Conservation (phyloP, 2,113 vertebrate genomes). For the Albula glossodonta region DNA sequence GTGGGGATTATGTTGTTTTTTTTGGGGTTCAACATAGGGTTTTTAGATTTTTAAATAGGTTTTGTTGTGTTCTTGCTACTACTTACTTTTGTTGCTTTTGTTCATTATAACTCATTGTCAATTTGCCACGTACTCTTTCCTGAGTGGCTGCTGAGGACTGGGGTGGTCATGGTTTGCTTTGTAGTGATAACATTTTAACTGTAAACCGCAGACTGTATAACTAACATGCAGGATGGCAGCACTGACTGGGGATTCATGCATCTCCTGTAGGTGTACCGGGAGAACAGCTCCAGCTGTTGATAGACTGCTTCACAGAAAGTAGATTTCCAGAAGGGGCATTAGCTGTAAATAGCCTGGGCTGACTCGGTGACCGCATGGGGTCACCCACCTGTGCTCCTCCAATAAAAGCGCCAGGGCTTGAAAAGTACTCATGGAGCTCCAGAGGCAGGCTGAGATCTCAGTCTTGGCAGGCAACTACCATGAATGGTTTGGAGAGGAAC, state of each 20-base stretch:
- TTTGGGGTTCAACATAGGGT: background rate
- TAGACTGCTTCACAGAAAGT: conserved; percentile 28
- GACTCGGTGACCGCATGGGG: background rate
- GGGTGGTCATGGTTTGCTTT: background rate
- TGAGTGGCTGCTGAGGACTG: background rate
- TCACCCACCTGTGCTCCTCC: conserved; percentile 16
- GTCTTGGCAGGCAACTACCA: conserved; percentile 11
- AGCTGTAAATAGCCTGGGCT: conserved; percentile 39
- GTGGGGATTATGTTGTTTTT: background rate
- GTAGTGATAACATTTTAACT: background rate
- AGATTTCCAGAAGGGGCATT: conserved; percentile 57
- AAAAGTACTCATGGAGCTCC: conserved; percentile 24
- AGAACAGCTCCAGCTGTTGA: background rate
- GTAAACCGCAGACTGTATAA: background rate
- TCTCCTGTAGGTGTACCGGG: background rate
- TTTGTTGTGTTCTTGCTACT: background rate
- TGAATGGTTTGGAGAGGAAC: background rate
- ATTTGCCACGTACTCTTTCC: background rate
- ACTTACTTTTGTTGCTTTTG: too few relatives aligned
- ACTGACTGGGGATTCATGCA: background rate
- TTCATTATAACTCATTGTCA: background rate
- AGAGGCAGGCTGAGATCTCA: conserved; percentile 5
- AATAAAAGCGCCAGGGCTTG: conserved; percentile 17
- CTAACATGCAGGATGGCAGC: background rate
- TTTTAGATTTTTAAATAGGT: background rate